Evolutionary conservation across 2,113 vertebrate species (phyloP).

Genomic region (Stercorarius parasiticus): DNA sequence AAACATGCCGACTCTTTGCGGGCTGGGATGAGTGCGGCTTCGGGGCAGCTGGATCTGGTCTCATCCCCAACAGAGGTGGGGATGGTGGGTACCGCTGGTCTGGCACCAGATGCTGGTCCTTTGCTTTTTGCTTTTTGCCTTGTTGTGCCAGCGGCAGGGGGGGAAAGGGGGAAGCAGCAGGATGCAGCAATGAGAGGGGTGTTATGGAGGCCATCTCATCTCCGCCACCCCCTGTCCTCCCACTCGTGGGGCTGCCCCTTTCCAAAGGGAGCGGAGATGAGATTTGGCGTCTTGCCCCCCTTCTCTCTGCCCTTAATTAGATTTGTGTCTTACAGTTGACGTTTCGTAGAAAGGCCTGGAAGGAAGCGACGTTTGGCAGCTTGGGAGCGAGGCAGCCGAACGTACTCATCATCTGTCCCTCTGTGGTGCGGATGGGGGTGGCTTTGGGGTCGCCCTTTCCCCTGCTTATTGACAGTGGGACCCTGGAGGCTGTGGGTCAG

Average conservation of each 20-base stretch:
- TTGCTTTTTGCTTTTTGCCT: background rate
- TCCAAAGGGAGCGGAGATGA: background rate
- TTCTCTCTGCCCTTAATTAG: background rate
- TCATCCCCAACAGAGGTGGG: fast-evolving
- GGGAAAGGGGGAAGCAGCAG: fast-evolving
- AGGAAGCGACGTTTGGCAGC: background rate
- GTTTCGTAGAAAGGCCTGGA: background rate
- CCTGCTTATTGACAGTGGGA: background rate
- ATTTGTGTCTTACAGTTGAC: background rate
- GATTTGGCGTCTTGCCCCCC: background rate
- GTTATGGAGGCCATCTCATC: fast-evolving
- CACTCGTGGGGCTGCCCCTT: background rate
- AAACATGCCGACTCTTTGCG: fast-evolving
- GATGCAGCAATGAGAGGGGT: background rate
- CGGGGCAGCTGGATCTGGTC: fast-evolving
- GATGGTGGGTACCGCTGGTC: fast-evolving
- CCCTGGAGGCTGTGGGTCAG: fast-evolving
- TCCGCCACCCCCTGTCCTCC: background rate
- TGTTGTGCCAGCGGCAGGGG: fast-evolving
- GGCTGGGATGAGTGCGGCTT: background rate
- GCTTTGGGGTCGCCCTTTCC: background rate
- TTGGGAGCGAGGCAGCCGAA: background rate
- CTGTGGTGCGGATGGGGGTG: background rate
- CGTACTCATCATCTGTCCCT: background rate
- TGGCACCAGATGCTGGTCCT: fast-evolving